Base-by-base conservation (phyloP, 1,140 invertebrate species). In the Papilio aristodemus region DNA sequence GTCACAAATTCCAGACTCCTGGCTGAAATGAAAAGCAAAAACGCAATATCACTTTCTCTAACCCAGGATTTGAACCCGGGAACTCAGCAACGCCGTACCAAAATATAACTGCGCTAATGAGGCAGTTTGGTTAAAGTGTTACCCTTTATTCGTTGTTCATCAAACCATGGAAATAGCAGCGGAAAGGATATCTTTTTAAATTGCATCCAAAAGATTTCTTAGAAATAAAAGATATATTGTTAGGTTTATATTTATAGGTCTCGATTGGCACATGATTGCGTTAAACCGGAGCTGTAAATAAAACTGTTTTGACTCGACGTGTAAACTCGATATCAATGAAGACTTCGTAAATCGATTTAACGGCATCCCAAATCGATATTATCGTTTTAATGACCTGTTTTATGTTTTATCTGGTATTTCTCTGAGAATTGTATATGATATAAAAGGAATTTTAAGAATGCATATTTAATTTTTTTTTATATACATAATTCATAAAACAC, bases 301-400 rank as follows among this genome's bases (percentile, higher is more conserved):
- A 69, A 68, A 78, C 71, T 80, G 70, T 80, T 80, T 76, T 77
- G 73, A 73, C 71, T 70, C 69, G 39, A 68, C 66, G 59, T 59
- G 70, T 68, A 63, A 79, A 77, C 63, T 71, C 57, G 63, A 59
- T 67, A 63, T 71, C 58, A 70, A 68, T 72, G 70, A 70, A 71
- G 71, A 63, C 57, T 74, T 71, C 63, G 68, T 58, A 68, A 41
- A 74, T 73, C 68, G 67, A 57, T 69, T 81, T 77, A 72, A 70
- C 68, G 67, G 67, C 38, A 67, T 43, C 27, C 19, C 38, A 41
- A 60, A 72, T 75, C 59, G 71, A 75, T 54, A 57, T 64, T 14
- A 41, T 63, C 68, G 66, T 58, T 59, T 62, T 43, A 69, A 62
- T 54, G 59, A 14, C 11, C 58, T 39, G 38, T 54, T 63, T 69